These are phyloP conservation scores for Epinotia ramella DNA, from an alignment of 2,888 invertebrate genomes.

Conservation along the genomic window DNA sequence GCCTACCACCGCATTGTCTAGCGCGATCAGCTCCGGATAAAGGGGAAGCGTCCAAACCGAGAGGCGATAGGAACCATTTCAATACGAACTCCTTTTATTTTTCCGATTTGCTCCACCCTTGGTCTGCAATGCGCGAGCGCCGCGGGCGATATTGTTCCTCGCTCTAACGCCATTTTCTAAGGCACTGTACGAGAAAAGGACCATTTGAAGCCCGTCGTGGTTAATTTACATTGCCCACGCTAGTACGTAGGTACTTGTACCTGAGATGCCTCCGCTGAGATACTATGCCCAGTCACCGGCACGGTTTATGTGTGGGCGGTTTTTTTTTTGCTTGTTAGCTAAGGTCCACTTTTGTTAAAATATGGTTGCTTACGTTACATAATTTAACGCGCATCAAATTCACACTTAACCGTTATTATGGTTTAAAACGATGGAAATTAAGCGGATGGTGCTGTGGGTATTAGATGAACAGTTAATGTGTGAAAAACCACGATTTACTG, in stretches of 20 bases:
- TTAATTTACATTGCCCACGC: slow-evolving; percentile 74
- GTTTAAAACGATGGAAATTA: slow-evolving; percentile 52
- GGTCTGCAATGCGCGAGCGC: slow-evolving; percentile 67
- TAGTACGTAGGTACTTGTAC: slow-evolving; percentile 72
- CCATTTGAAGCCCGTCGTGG: slow-evolving; percentile 61
- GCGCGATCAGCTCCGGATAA: slow-evolving; percentile 81
- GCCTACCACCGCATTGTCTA: slow-evolving; percentile 78
- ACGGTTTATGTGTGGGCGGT: slow-evolving; percentile 32
- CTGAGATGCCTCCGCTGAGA: slow-evolving; percentile 48
- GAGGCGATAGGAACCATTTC: slow-evolving; percentile 77
- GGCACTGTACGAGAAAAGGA: slow-evolving; percentile 66
- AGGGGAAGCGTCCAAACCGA: slow-evolving; percentile 74
- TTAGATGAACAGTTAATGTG: slow-evolving; percentile 48
- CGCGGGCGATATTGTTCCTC: slow-evolving; percentile 70
- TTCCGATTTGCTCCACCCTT: slow-evolving; percentile 60
- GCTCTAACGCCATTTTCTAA: slow-evolving; percentile 78
- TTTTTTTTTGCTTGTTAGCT: slow-evolving; percentile 25
- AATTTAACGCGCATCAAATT: slow-evolving; percentile 33
- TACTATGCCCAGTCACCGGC: slow-evolving; percentile 28
- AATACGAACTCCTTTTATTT: slow-evolving; percentile 78
- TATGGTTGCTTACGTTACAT: not conserved
- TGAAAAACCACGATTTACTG: slow-evolving; percentile 53
- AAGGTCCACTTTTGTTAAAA: not conserved
- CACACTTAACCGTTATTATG: slow-evolving; percentile 56
- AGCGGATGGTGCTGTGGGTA: slow-evolving; percentile 47